Evolutionary conservation across 2,888 invertebrate species (phyloP).

Genomic region (Thera obeliscata): DNA sequence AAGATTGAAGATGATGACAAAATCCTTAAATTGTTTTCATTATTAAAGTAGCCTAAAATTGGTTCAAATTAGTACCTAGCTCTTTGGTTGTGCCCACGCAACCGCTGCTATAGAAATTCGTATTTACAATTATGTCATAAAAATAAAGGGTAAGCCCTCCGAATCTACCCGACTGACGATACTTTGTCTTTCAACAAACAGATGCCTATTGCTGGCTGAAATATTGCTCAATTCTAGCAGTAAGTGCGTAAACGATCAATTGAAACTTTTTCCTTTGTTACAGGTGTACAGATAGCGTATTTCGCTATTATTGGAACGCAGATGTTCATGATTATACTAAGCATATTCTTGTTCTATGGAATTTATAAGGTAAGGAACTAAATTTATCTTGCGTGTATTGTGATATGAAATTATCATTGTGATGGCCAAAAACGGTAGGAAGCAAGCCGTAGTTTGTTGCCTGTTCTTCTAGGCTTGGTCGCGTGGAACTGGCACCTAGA

Average conservation of each 20-base stretch:
- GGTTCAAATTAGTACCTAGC: conserved; percentile 28
- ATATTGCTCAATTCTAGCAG: conserved; percentile 40
- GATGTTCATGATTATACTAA: conserved; percentile 90
- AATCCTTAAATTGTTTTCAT: background rate
- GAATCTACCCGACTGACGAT: conserved; percentile 39
- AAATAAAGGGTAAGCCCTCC: conserved; percentile 32
- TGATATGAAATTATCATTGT: background rate
- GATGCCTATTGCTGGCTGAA: conserved; percentile 32
- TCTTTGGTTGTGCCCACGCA: conserved; percentile 32
- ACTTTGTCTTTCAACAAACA: conserved; percentile 39
- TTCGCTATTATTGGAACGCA: conserved; percentile 91
- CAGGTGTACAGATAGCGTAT: conserved; percentile 93
- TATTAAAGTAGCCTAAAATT: conserved; percentile 25
- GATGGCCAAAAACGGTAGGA: too few relatives aligned
- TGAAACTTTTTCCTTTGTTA: conserved; percentile 64
- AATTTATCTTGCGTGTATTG: background rate
- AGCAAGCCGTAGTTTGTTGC: too few relatives aligned
- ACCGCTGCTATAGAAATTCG: conserved; percentile 33
- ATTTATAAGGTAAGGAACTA: conserved; percentile 88
- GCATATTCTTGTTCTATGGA: conserved; percentile 88
- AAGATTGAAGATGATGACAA: too few relatives aligned
- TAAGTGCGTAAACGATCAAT: conserved; percentile 18
- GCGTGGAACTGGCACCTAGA: too few relatives aligned
- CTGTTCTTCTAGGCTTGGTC: too few relatives aligned
- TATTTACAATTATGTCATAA: conserved; percentile 35